phyloP scores from a whole-genome alignment of 2,113 vertebrate genomes.

The Lepisosteus osseus region DNA sequence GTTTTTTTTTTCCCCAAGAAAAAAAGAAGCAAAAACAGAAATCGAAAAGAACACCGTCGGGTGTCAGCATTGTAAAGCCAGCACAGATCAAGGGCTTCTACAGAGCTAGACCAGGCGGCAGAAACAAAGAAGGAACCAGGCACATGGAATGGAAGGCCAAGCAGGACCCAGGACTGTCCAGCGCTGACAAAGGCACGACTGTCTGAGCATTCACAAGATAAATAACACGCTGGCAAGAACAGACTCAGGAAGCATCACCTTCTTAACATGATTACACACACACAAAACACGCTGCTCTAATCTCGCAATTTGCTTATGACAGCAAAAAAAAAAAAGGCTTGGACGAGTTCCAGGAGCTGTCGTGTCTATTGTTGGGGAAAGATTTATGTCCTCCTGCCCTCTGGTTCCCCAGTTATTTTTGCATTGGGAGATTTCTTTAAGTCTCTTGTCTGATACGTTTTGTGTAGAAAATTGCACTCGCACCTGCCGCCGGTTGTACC shows the following conservation, averaged over 20 bases:
- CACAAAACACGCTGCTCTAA: background rate
- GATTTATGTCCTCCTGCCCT: conserved; percentile 1
- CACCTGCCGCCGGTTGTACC: too few species aligned
- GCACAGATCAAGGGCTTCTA: too few species aligned
- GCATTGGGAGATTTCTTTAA: background rate
- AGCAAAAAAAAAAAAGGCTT: background rate
- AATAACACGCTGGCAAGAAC: background rate
- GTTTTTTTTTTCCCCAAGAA: too few species aligned
- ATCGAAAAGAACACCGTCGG: background rate
- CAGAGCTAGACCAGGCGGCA: too few species aligned
- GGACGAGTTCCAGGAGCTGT: conserved; percentile 1
- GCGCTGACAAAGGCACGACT: background rate
- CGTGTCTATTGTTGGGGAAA: conserved; percentile 2
- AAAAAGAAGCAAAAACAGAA: background rate
- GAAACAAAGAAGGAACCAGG: background rate
- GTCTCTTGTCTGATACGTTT: too few species aligned
- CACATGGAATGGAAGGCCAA: background rate
- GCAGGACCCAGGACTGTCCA: background rate
- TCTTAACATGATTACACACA: background rate
- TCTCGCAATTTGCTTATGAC: conserved; percentile 4
- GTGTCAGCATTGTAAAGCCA: too few species aligned
- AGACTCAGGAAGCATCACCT: conserved; percentile 5
- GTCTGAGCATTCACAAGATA: background rate
- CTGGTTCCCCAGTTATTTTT: conserved; percentile 3
- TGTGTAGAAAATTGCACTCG: too few species aligned